phyloP scores from a whole-genome alignment of 2,888 invertebrate species.

The Pammene aurita region DNA sequence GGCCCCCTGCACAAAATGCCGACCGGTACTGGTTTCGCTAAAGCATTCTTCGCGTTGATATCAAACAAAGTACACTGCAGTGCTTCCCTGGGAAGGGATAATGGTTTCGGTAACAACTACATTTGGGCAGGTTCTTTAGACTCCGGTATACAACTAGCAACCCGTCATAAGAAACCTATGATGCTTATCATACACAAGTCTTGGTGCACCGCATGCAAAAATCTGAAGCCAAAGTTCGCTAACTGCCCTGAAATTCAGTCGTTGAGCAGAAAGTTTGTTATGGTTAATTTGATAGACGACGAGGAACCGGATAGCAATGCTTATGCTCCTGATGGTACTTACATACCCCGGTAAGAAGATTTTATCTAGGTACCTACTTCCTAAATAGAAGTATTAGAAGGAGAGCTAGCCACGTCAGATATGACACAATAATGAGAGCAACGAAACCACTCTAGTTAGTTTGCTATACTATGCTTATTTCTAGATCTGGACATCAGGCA shows the following conservation, averaged over 20 bases:
- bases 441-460: too few relatives aligned
- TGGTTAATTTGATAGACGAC: constrained; percentile 86
- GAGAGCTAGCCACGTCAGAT: too few relatives aligned
- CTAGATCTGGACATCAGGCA: too few relatives aligned
- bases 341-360: constrained; percentile 82
- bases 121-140: constrained; percentile 77
- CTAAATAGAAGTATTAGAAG: too few relatives aligned
- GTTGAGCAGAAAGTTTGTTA: constrained; percentile 85
- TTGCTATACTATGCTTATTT: too few relatives aligned
- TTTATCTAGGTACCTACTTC: not conserved
- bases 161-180: constrained; percentile 80
- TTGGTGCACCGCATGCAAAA: constrained; percentile 86
- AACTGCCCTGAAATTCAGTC: constrained; percentile 80
- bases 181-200: constrained; percentile 87
- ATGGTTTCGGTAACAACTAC: constrained; percentile 74
- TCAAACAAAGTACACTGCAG: constrained; percentile 62
- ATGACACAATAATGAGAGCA: too few relatives aligned
- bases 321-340: constrained; percentile 86
- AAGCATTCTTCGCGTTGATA: constrained; percentile 59
- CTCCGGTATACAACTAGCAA: constrained; percentile 70
- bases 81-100: constrained; percentile 58
- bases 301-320: constrained; percentile 77
- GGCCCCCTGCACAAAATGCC: constrained; percentile 56
- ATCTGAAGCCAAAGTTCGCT: constrained; percentile 85
- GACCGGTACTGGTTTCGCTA: constrained; percentile 58